Conservation (phyloP, 2,888 invertebrate species). For the Torymus texanus region DNA sequence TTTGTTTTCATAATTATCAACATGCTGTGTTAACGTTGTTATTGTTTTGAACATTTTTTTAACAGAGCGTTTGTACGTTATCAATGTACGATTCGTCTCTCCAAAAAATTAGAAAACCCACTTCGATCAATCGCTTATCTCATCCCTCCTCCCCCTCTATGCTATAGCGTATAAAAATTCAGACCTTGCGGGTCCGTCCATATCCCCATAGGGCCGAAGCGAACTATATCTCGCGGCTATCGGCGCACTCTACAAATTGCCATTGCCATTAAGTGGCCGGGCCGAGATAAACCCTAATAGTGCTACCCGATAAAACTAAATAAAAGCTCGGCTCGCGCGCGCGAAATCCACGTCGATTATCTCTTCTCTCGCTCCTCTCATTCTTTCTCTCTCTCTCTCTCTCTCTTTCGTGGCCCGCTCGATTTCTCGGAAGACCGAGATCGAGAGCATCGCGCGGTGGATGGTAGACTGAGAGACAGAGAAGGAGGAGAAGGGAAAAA, state of each 20-base stretch:
- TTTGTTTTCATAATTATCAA: too few relatives aligned
- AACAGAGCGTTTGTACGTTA: too few relatives aligned
- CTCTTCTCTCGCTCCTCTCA: slow-evolving; percentile 1
- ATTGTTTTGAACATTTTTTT: too few relatives aligned
- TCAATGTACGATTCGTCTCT: too few relatives aligned
- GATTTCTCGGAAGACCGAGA: slow-evolving; percentile 34
- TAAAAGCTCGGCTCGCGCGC: slow-evolving; percentile 23
- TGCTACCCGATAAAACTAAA: slow-evolving; percentile 38
- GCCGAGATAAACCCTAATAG: slow-evolving; percentile 33
- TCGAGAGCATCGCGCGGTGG: not conserved
- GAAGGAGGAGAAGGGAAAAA: slow-evolving; percentile 6
- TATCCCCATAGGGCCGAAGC: too few relatives aligned
- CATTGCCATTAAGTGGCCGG: slow-evolving; percentile 39
- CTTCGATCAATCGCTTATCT: too few relatives aligned
- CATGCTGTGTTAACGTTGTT: too few relatives aligned
- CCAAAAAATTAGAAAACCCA: too few relatives aligned
- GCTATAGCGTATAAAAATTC: slow-evolving; percentile 1
- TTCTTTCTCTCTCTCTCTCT: too few relatives aligned
- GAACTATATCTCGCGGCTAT: not conserved
- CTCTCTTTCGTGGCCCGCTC: not conserved
- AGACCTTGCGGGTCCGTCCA: not conserved
- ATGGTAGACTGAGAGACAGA: not conserved
- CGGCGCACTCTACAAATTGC: slow-evolving; percentile 40
- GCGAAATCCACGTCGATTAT: slow-evolving; percentile 34
- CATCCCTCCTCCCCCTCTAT: too few relatives aligned